Evolutionary conservation across 2,888 invertebrate genomes (phyloP).

Genomic region (Cerastis rubricosa): DNA sequence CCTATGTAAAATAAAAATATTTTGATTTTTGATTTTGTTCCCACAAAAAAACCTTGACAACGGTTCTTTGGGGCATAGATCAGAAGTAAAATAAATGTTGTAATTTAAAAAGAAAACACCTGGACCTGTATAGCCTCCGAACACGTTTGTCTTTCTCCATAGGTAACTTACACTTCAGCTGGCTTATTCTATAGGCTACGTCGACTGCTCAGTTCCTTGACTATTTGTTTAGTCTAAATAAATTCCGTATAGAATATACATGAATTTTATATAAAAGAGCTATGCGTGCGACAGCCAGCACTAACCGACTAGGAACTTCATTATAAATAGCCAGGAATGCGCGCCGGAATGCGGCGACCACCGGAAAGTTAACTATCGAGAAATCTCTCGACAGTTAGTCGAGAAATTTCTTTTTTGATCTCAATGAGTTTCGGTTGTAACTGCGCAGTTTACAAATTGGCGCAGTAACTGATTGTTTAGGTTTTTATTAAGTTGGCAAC

Average conservation of each 20-base stretch:
- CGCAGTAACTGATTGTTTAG: neutral
- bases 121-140: neutral
- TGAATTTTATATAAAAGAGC: conserved; percentile 59
- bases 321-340: conserved; percentile 78
- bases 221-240: conserved; percentile 27
- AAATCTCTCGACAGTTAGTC: conserved; percentile 62
- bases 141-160: neutral
- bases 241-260: conserved; percentile 47
- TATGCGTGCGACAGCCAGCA: conserved; percentile 71
- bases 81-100: too few relatives aligned
- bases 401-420: conserved; percentile 58
- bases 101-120: too few relatives aligned
- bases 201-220: neutral
- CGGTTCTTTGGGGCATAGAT: neutral
- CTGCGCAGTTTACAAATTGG: conserved; percentile 29
- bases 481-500: neutral
- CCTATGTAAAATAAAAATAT: too few relatives aligned
- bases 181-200: neutral
- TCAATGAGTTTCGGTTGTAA: conserved; percentile 21
- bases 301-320: conserved; percentile 68
- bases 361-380: conserved; percentile 62
- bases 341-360: conserved; percentile 66
- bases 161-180: neutral
- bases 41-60: neutral
- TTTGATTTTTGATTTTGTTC: too few relatives aligned